phyloP scores from a whole-genome alignment of 2,888 invertebrate genomes.

The Lasioglossum malachurum region DNA sequence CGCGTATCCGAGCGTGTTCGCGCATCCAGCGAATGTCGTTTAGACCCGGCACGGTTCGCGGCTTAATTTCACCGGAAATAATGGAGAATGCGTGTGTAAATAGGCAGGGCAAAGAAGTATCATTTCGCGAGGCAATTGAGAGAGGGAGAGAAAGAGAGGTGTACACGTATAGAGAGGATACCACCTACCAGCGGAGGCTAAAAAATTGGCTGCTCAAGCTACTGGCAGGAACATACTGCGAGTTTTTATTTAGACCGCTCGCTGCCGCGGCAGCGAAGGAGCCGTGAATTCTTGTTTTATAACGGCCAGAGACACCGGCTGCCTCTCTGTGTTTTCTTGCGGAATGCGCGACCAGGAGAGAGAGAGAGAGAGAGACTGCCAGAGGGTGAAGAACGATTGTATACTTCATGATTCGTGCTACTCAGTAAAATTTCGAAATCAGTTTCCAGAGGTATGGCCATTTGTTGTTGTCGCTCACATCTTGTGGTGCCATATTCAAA shows the following conservation, averaged over 20 bases:
- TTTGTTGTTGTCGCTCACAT: no score
- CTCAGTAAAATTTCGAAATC: no score
- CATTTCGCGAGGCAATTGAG: conserved; percentile 33
- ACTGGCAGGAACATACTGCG: not conserved
- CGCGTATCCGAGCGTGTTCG: conserved; percentile 3
- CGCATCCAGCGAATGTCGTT: conserved; percentile 26
- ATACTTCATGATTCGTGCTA: not conserved
- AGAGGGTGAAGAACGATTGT: not conserved
- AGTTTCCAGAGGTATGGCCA: no score
- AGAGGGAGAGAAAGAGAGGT: not conserved
- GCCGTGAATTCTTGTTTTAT: conserved; percentile 8
- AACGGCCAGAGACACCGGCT: not conserved
- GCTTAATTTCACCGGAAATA: conserved; percentile 37
- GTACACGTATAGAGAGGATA: not conserved
- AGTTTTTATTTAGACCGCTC: conserved; percentile 5
- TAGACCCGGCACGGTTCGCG: not conserved
- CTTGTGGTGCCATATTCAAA: no score
- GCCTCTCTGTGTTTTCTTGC: not conserved
- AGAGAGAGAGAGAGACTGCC: not conserved
- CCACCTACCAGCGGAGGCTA: not conserved
- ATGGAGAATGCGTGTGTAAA: conserved; percentile 30
- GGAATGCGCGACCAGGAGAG: not conserved
- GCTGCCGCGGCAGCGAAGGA: not conserved
- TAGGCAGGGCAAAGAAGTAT: conserved; percentile 35
- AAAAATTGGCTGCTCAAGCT: not conserved